Conservation (phyloP, 2,113 vertebrate species). For the Blennius ocellaris region DNA sequence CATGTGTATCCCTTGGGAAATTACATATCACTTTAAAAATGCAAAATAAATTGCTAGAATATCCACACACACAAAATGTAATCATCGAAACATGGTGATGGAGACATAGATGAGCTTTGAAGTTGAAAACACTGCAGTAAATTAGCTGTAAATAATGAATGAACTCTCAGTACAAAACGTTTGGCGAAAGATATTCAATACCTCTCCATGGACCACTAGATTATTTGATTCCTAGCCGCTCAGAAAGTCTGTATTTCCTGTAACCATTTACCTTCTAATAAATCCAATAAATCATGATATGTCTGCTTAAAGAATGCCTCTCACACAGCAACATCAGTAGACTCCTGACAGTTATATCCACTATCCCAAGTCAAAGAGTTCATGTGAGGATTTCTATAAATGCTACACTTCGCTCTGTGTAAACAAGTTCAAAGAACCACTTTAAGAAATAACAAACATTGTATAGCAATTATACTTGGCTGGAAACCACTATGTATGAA, state of each 20-base stretch:
- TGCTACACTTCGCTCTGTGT: conserved; percentile 20
- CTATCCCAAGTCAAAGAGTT: neutral
- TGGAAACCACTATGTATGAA: conserved; percentile 17
- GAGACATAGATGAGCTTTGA: conserved; percentile 45
- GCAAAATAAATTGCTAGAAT: conserved; percentile 50
- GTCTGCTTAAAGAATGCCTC: conserved; percentile 28
- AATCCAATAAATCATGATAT: conserved; percentile 53
- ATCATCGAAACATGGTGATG: conserved; percentile 33
- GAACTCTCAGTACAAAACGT: conserved; percentile 31
- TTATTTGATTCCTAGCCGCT: conserved; percentile 45
- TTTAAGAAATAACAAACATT: conserved; percentile 9
- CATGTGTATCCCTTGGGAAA: conserved; percentile 53
- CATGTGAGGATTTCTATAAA: conserved; percentile 8
- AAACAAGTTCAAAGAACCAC: conserved; percentile 26
- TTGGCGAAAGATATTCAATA: conserved; percentile 47
- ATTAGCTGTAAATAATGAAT: conserved; percentile 35
- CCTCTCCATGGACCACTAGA: conserved; percentile 30
- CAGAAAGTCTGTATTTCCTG: conserved; percentile 47
- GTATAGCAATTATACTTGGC: conserved; percentile 18
- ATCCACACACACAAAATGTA: conserved; percentile 33
- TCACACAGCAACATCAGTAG: conserved; percentile 1
- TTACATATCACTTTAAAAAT: conserved; percentile 37
- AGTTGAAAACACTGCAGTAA: conserved; percentile 39
- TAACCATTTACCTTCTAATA: conserved; percentile 48
- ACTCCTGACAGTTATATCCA: conserved; percentile 15